Base-by-base conservation (phyloP, 2,888 invertebrate species). In the Thumatha senex region DNA sequence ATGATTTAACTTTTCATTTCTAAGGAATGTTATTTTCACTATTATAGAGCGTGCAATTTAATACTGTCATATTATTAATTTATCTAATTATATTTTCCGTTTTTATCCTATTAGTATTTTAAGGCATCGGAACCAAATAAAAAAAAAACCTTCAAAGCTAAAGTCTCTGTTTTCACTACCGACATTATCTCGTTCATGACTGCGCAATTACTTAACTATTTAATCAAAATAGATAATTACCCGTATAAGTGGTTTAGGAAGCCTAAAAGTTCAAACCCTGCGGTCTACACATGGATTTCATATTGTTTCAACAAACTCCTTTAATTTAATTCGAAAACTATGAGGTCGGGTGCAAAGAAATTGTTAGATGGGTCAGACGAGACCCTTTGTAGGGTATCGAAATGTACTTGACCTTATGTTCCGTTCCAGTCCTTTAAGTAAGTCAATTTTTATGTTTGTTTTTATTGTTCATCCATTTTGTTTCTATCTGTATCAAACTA, bases 241-340 rank as follows among this genome's bases (percentile, higher is more conserved):
- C 54, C 54, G 13, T 58, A 51, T 24, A 33, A 49, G 48, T 39
- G 36, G 46, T 56, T 44, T 39, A 49, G 42, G 42, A 50, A 58
- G 54, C 54, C 61, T 54, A 59, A 54, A 66, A 69, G 64, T 64
- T 52, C 54, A 54, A 59, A 63, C 61, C 56, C 56, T 60, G 67
- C 51, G 68, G 71, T 66, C 64, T 59, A 52, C 53, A 58, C 54
- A 44, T 53, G 62, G 63, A 65, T 71, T 64, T 63, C 64, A 56
- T 65, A 62, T 52, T 65, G 62, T 56, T 67, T 69, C 63, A 60
- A 65, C 64, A 63, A 74, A 74, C 68, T 69, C 60, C 66, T 74
- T 70, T 74, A 82, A 83, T 78, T 82, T 82, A 82, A 84, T 85
- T 84, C 80, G 76, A 76, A 82, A 86, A 84, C 84, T 86, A 84